Evolutionary conservation across 2,797 vertebrate genomes (phyloP).

Genomic region (Sebastes jordani): DNA sequence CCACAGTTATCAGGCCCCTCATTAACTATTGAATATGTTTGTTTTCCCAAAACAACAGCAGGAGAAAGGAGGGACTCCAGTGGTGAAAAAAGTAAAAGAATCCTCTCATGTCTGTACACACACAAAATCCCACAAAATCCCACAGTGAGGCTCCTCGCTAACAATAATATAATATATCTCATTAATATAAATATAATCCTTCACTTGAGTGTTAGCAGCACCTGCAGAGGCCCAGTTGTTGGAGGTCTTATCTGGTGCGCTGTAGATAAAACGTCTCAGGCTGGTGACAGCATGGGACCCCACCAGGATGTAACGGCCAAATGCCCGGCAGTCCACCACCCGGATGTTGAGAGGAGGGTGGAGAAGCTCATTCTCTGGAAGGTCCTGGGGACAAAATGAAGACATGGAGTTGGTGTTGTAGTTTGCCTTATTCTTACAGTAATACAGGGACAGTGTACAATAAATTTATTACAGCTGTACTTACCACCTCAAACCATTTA

Average conservation of each 20-base stretch:
- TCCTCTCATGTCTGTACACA: not conserved
- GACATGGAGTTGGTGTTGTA: no score
- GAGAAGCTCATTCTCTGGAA: conserved; percentile 95
- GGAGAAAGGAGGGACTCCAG: not conserved
- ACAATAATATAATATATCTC: not conserved
- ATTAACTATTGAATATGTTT: not conserved
- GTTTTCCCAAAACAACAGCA: not conserved
- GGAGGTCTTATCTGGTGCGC: conserved; percentile 84
- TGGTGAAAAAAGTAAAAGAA: not conserved
- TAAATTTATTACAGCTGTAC: conserved; percentile 30
- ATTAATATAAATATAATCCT: not conserved
- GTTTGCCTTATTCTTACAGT: not conserved
- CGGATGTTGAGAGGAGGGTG: conserved; percentile 95
- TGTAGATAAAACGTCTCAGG: conserved; percentile 91
- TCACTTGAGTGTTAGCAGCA: conserved; percentile 50
- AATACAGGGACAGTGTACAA: no score
- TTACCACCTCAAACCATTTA: conserved; percentile 99
- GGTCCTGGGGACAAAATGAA: conserved; percentile 81
- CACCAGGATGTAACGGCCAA: conserved; percentile 95
- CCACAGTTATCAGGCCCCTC: not conserved
- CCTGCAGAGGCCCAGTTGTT: conserved; percentile 89
- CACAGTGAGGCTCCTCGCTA: not conserved
- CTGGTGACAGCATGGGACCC: conserved; percentile 93
- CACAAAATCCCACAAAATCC: not conserved
- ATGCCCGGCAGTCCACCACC: conserved; percentile 95